phyloP scores from a whole-genome alignment of 92 coral and sea anemone species.

The Pocillopora grandis region DNA sequence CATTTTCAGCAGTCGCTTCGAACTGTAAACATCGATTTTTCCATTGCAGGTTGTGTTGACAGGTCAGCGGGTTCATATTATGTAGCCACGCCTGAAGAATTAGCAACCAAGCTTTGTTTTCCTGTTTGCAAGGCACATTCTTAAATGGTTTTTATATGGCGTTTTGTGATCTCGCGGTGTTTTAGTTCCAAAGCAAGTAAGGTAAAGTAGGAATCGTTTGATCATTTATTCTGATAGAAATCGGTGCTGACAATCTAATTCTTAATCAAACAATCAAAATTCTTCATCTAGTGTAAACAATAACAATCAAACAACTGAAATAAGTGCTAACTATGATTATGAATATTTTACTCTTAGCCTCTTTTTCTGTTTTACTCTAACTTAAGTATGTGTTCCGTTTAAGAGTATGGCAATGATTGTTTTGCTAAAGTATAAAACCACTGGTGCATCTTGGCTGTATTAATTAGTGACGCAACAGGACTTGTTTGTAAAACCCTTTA shows the following conservation, averaged over 20 bases:
- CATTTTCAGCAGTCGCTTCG: conserved; percentile 41
- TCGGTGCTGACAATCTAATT: too few relatives aligned
- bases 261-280: background rate
- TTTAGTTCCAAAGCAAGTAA: conserved; percentile 11
- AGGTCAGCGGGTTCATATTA: conserved; percentile 62
- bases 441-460: too few relatives aligned
- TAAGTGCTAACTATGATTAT: too few relatives aligned
- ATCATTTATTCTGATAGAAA: too few relatives aligned
- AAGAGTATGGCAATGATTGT: too few relatives aligned
- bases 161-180: background rate
- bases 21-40: conserved; percentile 70
- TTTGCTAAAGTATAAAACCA: too few relatives aligned
- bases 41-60: conserved; percentile 67
- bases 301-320: background rate
- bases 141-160: conserved; percentile 13
- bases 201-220: background rate
- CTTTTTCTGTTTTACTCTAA: background rate
- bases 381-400: too few relatives aligned
- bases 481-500: too few relatives aligned
- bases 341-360: too few relatives aligned
- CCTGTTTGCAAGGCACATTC: background rate
- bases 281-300: background rate
- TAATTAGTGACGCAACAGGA: too few relatives aligned
- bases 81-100: conserved; percentile 37
- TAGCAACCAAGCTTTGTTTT: conserved; percentile 3